Conservation (phyloP, 2,113 vertebrate genomes). For the Dipodomys stephensi region DNA sequence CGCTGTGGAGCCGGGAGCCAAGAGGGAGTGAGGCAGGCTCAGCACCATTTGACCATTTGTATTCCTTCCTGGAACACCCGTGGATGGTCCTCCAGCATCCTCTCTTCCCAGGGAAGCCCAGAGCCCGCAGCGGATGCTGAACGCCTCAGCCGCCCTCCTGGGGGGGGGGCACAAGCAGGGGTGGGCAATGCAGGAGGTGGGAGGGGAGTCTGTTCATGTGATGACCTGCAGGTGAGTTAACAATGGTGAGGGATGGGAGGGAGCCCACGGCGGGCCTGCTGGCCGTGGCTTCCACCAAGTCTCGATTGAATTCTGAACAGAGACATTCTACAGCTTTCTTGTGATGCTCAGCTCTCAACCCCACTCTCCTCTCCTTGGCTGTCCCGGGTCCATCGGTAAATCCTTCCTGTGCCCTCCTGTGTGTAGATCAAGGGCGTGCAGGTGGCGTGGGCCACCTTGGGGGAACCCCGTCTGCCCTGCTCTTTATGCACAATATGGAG, state of each 20-base stretch:
- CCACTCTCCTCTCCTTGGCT: not conserved
- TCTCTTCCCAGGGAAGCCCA: fast-evolving
- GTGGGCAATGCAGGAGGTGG: not conserved
- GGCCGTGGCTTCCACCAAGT: not conserved
- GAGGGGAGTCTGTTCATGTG: too few species aligned
- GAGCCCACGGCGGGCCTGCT: fast-evolving
- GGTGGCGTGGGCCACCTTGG: not conserved
- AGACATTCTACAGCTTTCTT: not conserved
- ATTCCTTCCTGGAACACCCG: not conserved
- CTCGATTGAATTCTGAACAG: not conserved
- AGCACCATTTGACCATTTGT: too few species aligned
- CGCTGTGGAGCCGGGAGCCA: not conserved
- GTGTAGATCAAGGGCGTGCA: not conserved
- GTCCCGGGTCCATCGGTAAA: fast-evolving
- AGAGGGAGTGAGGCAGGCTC: not conserved
- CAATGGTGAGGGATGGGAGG: not conserved
- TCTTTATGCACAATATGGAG: not conserved
- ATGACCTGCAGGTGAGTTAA: fast-evolving
- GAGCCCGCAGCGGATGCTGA: not conserved
- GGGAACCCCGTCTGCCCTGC: not conserved
- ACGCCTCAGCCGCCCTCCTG: fast-evolving
- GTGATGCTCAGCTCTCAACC: fast-evolving
- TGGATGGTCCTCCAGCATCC: fast-evolving
- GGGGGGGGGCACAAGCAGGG: fast-evolving
- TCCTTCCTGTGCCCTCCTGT: not conserved